Evolutionary conservation across 1,140 invertebrate species (phyloP).

Genomic region (Formica exsecta): DNA sequence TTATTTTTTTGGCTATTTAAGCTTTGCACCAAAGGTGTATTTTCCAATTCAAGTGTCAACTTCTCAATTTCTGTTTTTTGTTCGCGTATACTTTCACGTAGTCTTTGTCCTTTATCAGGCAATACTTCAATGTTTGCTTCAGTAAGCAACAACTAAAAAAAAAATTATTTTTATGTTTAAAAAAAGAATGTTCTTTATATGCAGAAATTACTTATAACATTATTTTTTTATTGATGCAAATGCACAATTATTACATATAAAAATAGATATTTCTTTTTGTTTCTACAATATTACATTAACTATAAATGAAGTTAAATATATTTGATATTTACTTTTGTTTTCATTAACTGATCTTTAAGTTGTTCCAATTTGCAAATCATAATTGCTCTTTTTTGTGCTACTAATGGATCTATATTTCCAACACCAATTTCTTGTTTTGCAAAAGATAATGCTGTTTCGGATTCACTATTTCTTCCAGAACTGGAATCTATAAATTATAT

Average conservation of each 20-base stretch:
- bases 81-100: conserved; percentile 81
- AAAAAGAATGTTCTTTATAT: too few species aligned
- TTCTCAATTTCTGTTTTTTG: conserved; percentile 82
- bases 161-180: too few species aligned
- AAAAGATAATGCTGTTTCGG: conserved; percentile 43
- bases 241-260: neutral
- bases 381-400: conserved; percentile 72
- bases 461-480: conserved; percentile 16
- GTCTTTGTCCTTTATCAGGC: conserved; percentile 87
- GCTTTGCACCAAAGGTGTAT: conserved; percentile 83
- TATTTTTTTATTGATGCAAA: neutral
- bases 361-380: conserved; percentile 65
- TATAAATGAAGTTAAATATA: neutral
- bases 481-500: conserved; percentile 14
- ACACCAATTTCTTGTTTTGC: conserved; percentile 69
- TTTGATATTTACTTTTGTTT: conserved; percentile 74
- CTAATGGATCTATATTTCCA: conserved; percentile 68
- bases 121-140: conserved; percentile 85
- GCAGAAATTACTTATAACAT: neutral
- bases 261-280: neutral
- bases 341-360: conserved; percentile 68
- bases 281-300: neutral
- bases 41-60: conserved; percentile 84
- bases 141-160: conserved; percentile 84
- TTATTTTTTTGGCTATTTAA: conserved; percentile 29